phyloP scores from a whole-genome alignment of 2,113 vertebrate species.

The Apaloderma vittatum region DNA sequence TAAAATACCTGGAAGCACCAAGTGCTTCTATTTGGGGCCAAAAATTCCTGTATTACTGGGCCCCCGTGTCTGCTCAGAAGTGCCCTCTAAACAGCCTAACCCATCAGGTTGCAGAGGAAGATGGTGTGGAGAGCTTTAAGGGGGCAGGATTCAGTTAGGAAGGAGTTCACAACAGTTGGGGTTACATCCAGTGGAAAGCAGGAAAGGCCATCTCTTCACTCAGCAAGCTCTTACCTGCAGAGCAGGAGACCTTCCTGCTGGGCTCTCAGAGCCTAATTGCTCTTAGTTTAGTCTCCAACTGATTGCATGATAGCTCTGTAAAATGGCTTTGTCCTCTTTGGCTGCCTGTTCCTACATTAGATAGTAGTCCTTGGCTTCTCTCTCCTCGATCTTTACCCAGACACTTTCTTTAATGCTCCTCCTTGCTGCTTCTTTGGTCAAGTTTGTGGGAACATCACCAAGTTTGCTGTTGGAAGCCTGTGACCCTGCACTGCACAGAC shows the following conservation, averaged over 20 bases:
- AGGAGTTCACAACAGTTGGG: background rate
- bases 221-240: constrained; percentile 1
- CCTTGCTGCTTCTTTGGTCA: background rate
- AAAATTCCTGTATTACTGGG: background rate
- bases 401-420: background rate
- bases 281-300: constrained; percentile 37
- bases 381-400: background rate
- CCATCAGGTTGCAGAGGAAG: background rate
- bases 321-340: background rate
- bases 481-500: background rate
- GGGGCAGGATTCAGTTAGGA: background rate
- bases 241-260: constrained; percentile 14
- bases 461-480: background rate
- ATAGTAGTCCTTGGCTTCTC: background rate
- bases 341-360: background rate
- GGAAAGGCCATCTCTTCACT: background rate
- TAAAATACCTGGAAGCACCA: background rate
- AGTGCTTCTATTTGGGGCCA: background rate
- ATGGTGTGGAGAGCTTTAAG: background rate
- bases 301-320: background rate
- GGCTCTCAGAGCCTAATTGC: constrained; percentile 23
- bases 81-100: background rate
- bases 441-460: background rate
- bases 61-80: background rate
- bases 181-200: background rate